phyloP scores from a whole-genome alignment of 2,888 invertebrate genomes.

The Phyllotreta striolata region DNA sequence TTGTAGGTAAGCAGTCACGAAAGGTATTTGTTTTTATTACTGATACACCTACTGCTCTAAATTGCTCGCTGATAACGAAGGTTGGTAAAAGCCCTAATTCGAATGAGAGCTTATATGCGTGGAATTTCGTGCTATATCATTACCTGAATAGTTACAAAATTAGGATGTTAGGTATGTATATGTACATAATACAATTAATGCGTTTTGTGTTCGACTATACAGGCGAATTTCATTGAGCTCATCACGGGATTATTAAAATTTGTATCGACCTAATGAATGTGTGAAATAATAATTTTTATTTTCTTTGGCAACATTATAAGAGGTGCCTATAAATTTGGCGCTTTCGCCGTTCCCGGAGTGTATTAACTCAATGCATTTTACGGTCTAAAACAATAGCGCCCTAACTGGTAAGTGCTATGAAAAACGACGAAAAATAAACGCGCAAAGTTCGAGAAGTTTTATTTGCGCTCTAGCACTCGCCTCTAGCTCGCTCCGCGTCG shows the following conservation, averaged over 20 bases:
- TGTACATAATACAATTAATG: background rate
- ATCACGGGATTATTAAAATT: no score
- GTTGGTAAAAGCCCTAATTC: constrained; percentile 16
- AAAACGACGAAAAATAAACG: constrained; percentile 18
- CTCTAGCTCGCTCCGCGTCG: background rate
- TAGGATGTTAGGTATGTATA: background rate
- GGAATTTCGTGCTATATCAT: constrained; percentile 10
- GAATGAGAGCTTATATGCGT: constrained; percentile 5
- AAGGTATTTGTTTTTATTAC: constrained; percentile 41
- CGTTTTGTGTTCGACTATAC: no score
- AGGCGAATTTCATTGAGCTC: no score
- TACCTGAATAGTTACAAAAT: background rate
- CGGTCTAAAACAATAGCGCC: constrained; percentile 22
- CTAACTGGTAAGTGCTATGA: constrained; percentile 20
- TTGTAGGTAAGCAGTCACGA: constrained; percentile 43
- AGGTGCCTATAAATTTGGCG: no score
- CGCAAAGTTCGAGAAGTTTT: constrained; percentile 16
- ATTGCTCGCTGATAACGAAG: constrained; percentile 26
- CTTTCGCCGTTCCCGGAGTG: constrained; percentile 8
- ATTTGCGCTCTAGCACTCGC: constrained; percentile 17
- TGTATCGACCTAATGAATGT: no score
- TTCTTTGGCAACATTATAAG: no score
- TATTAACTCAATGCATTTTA: constrained; percentile 27
- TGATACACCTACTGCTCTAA: constrained; percentile 33
- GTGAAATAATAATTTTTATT: no score